These are phyloP conservation scores for Alentia gelatinosa DNA, from an alignment of 2,888 invertebrate species.

Conservation along the genomic window DNA sequence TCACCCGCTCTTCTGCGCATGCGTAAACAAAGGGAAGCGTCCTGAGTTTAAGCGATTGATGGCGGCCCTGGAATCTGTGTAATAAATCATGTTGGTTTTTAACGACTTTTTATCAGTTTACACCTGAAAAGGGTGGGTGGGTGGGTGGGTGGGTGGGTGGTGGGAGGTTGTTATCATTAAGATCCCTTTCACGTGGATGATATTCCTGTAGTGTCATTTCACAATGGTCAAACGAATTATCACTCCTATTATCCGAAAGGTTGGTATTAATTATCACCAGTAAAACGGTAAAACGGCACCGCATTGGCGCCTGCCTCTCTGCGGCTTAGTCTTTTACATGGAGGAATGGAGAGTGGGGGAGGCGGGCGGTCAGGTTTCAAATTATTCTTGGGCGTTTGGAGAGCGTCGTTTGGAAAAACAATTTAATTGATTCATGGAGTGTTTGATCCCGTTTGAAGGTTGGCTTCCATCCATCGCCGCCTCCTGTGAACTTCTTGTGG, in stretches of 20 bases:
- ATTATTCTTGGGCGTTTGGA: background rate
- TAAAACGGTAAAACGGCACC: background rate
- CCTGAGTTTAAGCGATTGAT: slow-evolving; percentile 26
- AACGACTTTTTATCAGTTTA: background rate
- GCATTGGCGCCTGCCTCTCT: background rate
- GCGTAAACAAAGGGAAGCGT: slow-evolving; percentile 4
- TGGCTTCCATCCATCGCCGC: background rate
- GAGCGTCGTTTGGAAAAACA: background rate
- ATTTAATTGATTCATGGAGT: background rate
- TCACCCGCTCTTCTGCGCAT: background rate
- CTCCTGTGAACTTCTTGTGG: background rate
- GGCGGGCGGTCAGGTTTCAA: background rate
- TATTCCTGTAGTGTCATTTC: background rate
- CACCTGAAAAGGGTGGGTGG: background rate
- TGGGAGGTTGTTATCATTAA: background rate
- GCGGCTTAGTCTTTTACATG: background rate
- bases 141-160: background rate
- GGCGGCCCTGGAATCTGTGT: background rate
- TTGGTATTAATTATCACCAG: background rate
- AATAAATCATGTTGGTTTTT: slow-evolving; percentile 7
- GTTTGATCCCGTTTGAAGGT: background rate
- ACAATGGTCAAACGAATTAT: background rate
- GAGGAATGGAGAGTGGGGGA: background rate
- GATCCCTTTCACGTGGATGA: background rate
- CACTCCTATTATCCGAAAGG: background rate